Percentiles rank a stretch among this genome's conserved stretches.
phyloP scores from a whole-genome alignment of 2,113 vertebrate species.

The Ageneiosus marmoratus region DNA sequence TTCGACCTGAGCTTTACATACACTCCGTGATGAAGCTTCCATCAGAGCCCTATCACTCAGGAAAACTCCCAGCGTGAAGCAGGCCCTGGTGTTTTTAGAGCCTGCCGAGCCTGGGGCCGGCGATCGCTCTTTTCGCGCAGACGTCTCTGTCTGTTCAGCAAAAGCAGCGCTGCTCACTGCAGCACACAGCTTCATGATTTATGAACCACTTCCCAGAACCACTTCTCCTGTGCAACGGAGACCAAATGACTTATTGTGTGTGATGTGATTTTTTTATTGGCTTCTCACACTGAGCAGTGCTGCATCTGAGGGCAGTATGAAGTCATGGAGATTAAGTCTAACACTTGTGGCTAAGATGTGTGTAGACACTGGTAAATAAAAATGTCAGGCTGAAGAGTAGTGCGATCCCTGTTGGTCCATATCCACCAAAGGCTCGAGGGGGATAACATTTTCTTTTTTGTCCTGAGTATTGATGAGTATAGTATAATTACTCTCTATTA shows the following conservation, averaged over 20 bases:
- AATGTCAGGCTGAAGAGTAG: constrained; percentile 32
- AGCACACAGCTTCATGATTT: constrained; percentile 48
- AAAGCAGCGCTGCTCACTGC: constrained; percentile 23
- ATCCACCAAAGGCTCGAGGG: neutral
- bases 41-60: constrained; percentile 75
- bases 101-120: constrained; percentile 70
- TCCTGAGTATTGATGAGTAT: neutral
- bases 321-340: constrained; percentile 46
- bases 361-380: constrained; percentile 38
- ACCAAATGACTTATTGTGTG: constrained; percentile 56
- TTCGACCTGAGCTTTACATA: constrained; percentile 31
- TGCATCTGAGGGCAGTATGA: constrained; percentile 44
- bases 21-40: constrained; percentile 72
- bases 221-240: constrained; percentile 43
- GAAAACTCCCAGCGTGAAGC: constrained; percentile 69
- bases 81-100: constrained; percentile 70
- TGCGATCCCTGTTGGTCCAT: neutral
- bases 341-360: constrained; percentile 26
- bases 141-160: constrained; percentile 68
- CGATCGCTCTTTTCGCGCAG: constrained; percentile 70
- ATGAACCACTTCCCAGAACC: constrained; percentile 51
- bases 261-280: constrained; percentile 57
- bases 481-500: neutral
- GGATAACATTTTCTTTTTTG: neutral
- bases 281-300: constrained; percentile 44